Percentiles rank a stretch among this genome's conserved stretches.
phyloP scores from a whole-genome alignment of 2,888 invertebrate species.

The Neoitamus cyanurus region DNA sequence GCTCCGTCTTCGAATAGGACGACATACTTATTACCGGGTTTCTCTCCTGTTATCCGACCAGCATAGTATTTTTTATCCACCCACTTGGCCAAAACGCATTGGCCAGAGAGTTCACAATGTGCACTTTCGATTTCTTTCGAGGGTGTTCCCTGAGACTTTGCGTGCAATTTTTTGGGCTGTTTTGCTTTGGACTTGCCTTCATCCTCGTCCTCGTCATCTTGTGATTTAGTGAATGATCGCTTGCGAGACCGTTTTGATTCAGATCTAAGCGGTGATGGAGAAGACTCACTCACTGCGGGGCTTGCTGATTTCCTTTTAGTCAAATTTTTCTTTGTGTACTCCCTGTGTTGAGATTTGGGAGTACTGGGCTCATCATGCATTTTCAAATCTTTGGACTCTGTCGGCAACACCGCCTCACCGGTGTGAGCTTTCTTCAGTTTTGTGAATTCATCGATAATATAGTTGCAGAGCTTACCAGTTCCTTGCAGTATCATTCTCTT shows the following conservation, averaged over 20 bases:
- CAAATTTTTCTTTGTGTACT: slow-evolving; percentile 12
- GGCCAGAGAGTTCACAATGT: slow-evolving; percentile 26
- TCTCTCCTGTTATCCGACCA: slow-evolving; percentile 71
- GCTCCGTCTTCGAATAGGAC: slow-evolving; percentile 75
- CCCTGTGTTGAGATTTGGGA: background rate
- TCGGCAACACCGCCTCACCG: background rate
- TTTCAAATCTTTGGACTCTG: background rate
- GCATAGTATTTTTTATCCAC: slow-evolving; percentile 76
- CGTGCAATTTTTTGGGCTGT: slow-evolving; percentile 46
- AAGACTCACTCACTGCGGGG: slow-evolving; percentile 41
- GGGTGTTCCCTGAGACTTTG: slow-evolving; percentile 25
- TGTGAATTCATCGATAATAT: slow-evolving; percentile 56
- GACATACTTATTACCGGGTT: slow-evolving; percentile 71
- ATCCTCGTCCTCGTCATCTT: slow-evolving; percentile 52
- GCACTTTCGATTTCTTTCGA: slow-evolving; percentile 49
- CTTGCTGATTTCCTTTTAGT: slow-evolving; percentile 45
- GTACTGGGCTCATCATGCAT: slow-evolving; percentile 19
- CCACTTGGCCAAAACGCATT: slow-evolving; percentile 74
- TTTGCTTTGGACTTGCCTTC: slow-evolving; percentile 53
- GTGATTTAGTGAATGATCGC: slow-evolving; percentile 51
- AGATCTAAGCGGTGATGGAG: slow-evolving; percentile 4
- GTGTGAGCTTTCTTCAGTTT: slow-evolving; percentile 33
- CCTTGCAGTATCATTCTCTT: slow-evolving; percentile 51
- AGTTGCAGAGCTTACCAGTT: slow-evolving; percentile 54
- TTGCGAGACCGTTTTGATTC: slow-evolving; percentile 36